Evolutionary conservation across 2,888 invertebrate species (phyloP).

Genomic region (Encarsia formosa): DNA sequence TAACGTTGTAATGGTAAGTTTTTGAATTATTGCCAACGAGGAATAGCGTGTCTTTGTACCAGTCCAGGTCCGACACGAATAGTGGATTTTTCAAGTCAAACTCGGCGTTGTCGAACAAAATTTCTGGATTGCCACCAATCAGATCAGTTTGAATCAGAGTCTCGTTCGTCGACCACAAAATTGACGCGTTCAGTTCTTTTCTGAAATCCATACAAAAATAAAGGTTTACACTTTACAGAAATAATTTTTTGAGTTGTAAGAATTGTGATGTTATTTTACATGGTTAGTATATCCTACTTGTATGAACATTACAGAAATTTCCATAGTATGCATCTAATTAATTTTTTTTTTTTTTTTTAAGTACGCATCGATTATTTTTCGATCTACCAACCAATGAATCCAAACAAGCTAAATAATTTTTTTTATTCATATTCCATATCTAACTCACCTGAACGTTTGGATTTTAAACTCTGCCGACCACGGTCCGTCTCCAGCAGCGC

Average conservation of each 20-base stretch:
- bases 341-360: too few species aligned
- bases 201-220: constrained; percentile 41
- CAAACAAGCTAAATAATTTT: too few species aligned
- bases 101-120: constrained; percentile 60
- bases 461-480: constrained; percentile 75
- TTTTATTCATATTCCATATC: neutral
- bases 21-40: constrained; percentile 71
- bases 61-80: constrained; percentile 69
- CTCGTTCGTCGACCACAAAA: constrained; percentile 73
- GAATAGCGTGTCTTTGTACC: constrained; percentile 72
- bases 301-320: too few species aligned
- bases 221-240: too few species aligned
- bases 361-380: too few species aligned
- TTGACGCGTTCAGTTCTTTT: constrained; percentile 59
- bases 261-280: too few species aligned
- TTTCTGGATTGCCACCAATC: constrained; percentile 71
- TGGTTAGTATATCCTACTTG: too few species aligned
- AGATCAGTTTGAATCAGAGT: constrained; percentile 78
- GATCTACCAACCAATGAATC: too few species aligned
- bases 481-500: constrained; percentile 72
- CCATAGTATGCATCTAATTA: too few species aligned
- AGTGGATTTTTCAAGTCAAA: constrained; percentile 54
- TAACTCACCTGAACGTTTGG: constrained; percentile 58
- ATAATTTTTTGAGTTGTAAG: too few species aligned
- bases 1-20: constrained; percentile 69